Conservation (phyloP, 2,113 vertebrate species). For the Triplophysa siluroides region DNA sequence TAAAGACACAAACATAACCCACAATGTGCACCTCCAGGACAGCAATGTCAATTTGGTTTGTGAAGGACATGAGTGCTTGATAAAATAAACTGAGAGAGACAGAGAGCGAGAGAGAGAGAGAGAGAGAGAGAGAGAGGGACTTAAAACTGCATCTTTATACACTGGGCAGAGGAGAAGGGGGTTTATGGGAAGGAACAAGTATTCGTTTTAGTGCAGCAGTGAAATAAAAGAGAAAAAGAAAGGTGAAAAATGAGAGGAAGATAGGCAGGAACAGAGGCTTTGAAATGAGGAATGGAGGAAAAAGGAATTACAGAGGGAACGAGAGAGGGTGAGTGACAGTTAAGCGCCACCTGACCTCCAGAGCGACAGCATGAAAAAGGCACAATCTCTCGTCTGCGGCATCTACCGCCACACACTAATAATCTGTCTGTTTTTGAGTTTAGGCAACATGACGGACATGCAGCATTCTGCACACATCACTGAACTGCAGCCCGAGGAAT, state of each 20-base stretch:
- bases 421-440: conserved; percentile 22
- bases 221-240: background rate
- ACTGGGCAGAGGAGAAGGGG: conserved; percentile 4
- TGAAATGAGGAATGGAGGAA: conserved; percentile 51
- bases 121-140: conserved; percentile 15
- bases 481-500: conserved; percentile 29
- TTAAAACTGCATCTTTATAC: background rate
- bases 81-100: background rate
- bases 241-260: background rate
- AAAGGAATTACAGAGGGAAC: conserved; percentile 32
- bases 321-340: conserved; percentile 35
- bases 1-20: conserved; percentile 6
- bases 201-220: conserved; percentile 15
- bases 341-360: conserved; percentile 66
- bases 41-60: conserved; percentile 71
- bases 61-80: conserved; percentile 60
- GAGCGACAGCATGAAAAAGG: conserved; percentile 55
- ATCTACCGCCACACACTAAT: conserved; percentile 21
- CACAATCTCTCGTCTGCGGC: conserved; percentile 31
- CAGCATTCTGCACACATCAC: conserved; percentile 36
- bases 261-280: background rate
- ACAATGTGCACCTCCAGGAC: conserved; percentile 48
- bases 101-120: conserved; percentile 11
- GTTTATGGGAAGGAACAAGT: background rate
- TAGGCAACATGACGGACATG: conserved; percentile 28